phyloP scores from a whole-genome alignment of 1,140 invertebrate genomes.

The Brachionus plicatilis region DNA sequence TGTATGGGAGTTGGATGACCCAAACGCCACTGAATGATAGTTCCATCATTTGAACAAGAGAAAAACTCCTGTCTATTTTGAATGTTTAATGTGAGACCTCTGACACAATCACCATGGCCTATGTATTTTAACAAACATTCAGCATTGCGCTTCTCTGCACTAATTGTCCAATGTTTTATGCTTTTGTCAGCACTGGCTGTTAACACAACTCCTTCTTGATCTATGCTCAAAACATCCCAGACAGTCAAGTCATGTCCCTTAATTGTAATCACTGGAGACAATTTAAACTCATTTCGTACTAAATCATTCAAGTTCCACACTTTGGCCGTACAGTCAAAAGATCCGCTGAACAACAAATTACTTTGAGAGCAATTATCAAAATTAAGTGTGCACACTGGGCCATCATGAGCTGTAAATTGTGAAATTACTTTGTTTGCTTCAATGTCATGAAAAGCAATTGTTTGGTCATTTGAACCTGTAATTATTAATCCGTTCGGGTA shows the following conservation, averaged over 20 bases:
- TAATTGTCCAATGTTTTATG: constrained; percentile 70
- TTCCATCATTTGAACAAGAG: constrained; percentile 86
- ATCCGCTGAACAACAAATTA: constrained; percentile 24
- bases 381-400: neutral
- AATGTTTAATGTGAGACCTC: constrained; percentile 63
- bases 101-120: constrained; percentile 84
- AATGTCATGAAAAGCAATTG: constrained; percentile 31
- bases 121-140: constrained; percentile 46
- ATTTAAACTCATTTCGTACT: neutral
- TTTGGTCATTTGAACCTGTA: constrained; percentile 39
- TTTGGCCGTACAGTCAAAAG: constrained; percentile 30
- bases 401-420: constrained; percentile 22
- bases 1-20: constrained; percentile 68
- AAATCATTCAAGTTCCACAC: constrained; percentile 36
- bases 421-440: neutral
- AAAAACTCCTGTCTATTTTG: constrained; percentile 66
- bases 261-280: neutral
- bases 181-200: constrained; percentile 79
- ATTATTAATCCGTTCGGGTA: constrained; percentile 32
- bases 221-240: neutral
- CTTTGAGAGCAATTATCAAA: neutral
- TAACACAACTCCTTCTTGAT: neutral
- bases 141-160: neutral
- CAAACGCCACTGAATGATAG: constrained; percentile 65
- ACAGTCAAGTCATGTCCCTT: constrained; percentile 37